These are phyloP conservation scores for Centropus unirufus DNA, from an alignment of 2,113 vertebrate genomes.

Conservation along the genomic window DNA sequence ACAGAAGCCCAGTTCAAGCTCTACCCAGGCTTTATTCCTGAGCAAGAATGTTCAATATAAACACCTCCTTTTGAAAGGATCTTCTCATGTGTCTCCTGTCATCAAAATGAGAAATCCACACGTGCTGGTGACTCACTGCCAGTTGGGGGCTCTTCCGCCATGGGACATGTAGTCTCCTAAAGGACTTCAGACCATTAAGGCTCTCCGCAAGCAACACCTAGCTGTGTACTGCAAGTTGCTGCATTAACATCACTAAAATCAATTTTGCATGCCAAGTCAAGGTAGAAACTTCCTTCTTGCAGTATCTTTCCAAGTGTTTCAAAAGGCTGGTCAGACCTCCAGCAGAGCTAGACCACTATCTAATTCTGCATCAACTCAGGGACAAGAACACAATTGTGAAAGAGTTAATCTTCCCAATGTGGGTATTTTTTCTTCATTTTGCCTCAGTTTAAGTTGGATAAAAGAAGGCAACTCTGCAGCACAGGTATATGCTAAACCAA, in stretches of 20 bases:
- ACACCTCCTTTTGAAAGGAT: background rate
- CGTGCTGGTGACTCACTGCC: background rate
- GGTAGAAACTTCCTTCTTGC: background rate
- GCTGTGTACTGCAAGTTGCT: background rate
- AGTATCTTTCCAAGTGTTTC: background rate
- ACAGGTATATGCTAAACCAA: background rate
- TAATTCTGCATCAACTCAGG: background rate
- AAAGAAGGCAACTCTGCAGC: background rate
- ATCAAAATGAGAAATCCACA: background rate
- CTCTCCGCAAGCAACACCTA: background rate
- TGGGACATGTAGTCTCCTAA: no score
- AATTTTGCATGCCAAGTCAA: background rate
- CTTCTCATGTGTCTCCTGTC: fast-evolving
- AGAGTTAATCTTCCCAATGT: background rate
- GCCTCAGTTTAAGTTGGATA: background rate
- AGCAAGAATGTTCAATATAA: no score
- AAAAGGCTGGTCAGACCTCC: background rate
- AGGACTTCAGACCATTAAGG: background rate
- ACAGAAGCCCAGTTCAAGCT: background rate
- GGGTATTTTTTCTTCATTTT: background rate
- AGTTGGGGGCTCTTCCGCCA: background rate
- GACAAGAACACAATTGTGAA: background rate
- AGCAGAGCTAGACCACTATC: background rate
- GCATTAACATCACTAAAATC: background rate
- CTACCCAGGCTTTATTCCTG: background rate